Evolutionary conservation across 2,797 vertebrate genomes (phyloP), one percentile per base, ranked within the genome.

Genomic region (Allobates femoralis): DNA sequence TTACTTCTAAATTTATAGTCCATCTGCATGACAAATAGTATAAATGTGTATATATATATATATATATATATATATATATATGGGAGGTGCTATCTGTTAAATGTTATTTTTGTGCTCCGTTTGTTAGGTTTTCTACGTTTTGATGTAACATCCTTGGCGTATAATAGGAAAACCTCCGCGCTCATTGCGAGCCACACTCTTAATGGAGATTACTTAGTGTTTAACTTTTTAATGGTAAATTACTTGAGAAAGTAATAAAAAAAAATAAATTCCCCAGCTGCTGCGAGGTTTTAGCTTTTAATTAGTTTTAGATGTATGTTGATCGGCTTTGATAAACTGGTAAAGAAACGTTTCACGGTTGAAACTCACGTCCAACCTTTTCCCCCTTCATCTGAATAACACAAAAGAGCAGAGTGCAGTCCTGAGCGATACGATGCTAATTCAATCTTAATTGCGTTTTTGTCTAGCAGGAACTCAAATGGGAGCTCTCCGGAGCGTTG

Each of bases 241-340:
- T 75, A 28, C 66, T 37, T 73, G 28, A 71, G 28, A 83, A 74
- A 60, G 32, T 83, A 46, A 78, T 78, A 56, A 78, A 77, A 78
- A 58, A 46, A 46, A 46, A 55, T 30, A 28, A 81, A 71, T 79
- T 64, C 84, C 77, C 77, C 32, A 41, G 84, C 78, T 75, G 64
- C 64, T n/a, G 77, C 7, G 34, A 19, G 53, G 64, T 73, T 80
- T 64, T 32, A 26, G 50, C 30, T 81, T 85, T 86, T 86, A 86
- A 86, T 86, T 86, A 76, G 79, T 51, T 76, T 76, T 82, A 81
- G 85, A 77, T 67, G 73, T 66, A 67, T 73, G 85, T 82, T 82
- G 79, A 77, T 75, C 71, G 19, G 69, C 69, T 86, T 86, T 86
- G 85, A 86, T 86, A 81, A 81, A 86, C 56, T 81, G 6, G 74